Base-by-base conservation (phyloP, 2,888 invertebrate genomes). In the Margaritifera margaritifera region DNA sequence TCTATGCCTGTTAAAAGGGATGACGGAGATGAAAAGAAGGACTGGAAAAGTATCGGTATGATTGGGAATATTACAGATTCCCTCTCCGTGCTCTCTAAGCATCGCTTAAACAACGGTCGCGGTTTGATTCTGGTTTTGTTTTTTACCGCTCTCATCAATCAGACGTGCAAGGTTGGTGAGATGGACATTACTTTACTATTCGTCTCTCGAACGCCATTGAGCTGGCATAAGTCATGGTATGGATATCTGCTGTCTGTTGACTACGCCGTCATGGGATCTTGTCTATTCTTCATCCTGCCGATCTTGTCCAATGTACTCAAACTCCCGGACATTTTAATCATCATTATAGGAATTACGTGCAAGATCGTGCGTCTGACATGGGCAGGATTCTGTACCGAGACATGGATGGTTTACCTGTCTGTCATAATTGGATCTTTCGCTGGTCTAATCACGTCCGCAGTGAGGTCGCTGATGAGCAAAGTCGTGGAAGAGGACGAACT, bases 231-330 rank as follows among this genome's bases (percentile, higher is more conserved):
- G 65, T 83, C 87, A 0, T 78, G 82, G 77, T 89, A 89, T 68
- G 89, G 88, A 11, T 89, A 88, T 68, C 80, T 89, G 6, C 71
- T 89, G 62, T 87, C 89, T 4, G 69, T 86, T 4, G 89, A 89
- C 76, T 89, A 89, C 74, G 88, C 88, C 3, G 83, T 84, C 19
- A 86, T 89, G 84, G 89, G 89, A 0, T 31, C 88, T 6, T 84
- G 84, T 65, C 80, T 89, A 15, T 77, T 89, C 57, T 66, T 88
- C 24, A 66, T 89, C 0, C 81, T 89, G 19, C 90, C 90, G 0
- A 66, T 89, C 20, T 66, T 89, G 56, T 82, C 87, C 27, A 75
- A 75, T 50, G 69, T 80, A 51, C 64, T 86, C n/a, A 78, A 79
- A 56, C 59, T 85, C 11, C 71, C 83, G 0, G 89, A 90, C 76